These are phyloP conservation scores for Triplophysa dalaica DNA, from an alignment of 2,113 vertebrate genomes.

Conservation along the genomic window DNA sequence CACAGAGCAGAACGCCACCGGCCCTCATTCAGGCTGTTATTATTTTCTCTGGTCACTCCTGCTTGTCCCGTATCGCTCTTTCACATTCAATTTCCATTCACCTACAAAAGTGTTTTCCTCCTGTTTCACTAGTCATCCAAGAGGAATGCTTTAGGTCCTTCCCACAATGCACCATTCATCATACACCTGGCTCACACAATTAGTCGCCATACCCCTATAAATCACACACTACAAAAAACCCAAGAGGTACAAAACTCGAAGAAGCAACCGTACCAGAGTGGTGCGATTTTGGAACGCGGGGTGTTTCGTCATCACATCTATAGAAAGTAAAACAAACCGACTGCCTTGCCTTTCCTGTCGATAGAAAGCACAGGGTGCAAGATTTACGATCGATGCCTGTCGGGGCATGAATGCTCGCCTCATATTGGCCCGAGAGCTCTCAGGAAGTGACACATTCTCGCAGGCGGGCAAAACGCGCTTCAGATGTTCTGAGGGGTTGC, in stretches of 20 bases:
- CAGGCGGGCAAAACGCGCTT: background rate
- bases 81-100: constrained; percentile 22
- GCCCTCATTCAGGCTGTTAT: constrained; percentile 13
- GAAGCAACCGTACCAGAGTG: constrained; percentile 5
- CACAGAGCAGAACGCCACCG: background rate
- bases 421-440: constrained; percentile 46
- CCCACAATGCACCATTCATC: constrained; percentile 53
- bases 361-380: constrained; percentile 57
- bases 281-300: constrained; percentile 57
- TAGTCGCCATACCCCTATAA: constrained; percentile 38
- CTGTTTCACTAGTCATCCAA: constrained; percentile 27
- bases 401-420: constrained; percentile 46
- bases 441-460: constrained; percentile 34
- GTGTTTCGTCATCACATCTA: constrained; percentile 54
- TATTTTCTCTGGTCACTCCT: constrained; percentile 26
- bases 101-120: constrained; percentile 23
- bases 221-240: constrained; percentile 47
- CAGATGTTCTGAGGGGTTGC: background rate
- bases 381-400: constrained; percentile 63
- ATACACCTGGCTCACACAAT: constrained; percentile 47
- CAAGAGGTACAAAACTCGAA: constrained; percentile 35
- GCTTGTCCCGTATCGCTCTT: constrained; percentile 15
- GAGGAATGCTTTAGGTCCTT: constrained; percentile 34
- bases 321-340: constrained; percentile 52
- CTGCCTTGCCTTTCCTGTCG: constrained; percentile 55